Base-by-base conservation (phyloP, 1,140 invertebrate species). In the Archivesica marissinica region DNA sequence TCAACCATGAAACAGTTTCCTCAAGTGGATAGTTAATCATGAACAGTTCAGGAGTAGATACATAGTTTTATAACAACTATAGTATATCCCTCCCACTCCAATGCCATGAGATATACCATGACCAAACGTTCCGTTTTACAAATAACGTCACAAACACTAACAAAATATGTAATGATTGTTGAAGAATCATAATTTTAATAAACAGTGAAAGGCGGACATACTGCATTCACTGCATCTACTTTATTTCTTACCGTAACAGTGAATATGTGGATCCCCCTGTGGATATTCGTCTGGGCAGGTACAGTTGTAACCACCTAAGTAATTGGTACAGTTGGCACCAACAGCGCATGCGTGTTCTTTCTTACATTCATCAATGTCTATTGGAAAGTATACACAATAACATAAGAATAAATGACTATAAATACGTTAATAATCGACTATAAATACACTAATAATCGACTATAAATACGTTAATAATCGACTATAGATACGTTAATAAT, bases 281-380 rank as follows among this genome's bases (percentile, higher is more conserved):
- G 68, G 44, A 17, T 25, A 33, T 1, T 33, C 39, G 17, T 2
- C 1, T 20, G 28, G 0, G n/a, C 68, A 72, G 1, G 68, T 72
- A 25, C 68, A 72, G 41, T 47, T 72, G 41, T 72, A 72, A 15
- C 68, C 44, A 4, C 68, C 68, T 17, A 13, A 4, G 35, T 25
- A 47, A 30, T 72, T 72, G 20, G 39, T 72, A 72, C 68, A 72
- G 35, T 50, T 17, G 33, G 68, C 68, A 1, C 25, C 4, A 15
- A 17, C 6, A n/a, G 41, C 68, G 41, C 68, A 72, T 2, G 11
- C 25, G 4, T 44, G 13, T 7, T 3, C 35, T 6, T 47, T 20
- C 4, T 70, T 44, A 72, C 68, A 72, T 50, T 72, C 68, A 47
- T 72, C 28, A 2, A 50, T 72, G 35, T 72, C 68, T 72, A 25